Evolutionary conservation across 2,797 vertebrate species (phyloP).

Genomic region (Paguma larvata): DNA sequence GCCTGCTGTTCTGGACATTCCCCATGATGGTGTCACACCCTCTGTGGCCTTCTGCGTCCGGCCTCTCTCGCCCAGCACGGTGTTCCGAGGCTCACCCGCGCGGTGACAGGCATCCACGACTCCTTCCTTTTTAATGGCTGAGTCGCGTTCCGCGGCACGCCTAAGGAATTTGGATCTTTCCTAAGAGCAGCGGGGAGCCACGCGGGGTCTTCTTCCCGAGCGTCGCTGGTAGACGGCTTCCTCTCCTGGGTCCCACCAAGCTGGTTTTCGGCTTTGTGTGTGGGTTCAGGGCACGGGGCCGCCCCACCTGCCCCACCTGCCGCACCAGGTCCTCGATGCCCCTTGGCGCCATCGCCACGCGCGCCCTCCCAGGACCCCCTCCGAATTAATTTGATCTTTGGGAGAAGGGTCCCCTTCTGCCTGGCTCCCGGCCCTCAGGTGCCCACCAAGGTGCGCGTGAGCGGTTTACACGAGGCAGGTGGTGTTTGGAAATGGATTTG

Average conservation of each 20-base stretch:
- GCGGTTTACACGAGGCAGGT: slow-evolving; percentile 80
- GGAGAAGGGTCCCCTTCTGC: not conserved
- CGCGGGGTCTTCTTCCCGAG: not conserved
- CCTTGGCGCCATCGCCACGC: rapidly evolving
- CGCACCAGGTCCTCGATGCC: not conserved
- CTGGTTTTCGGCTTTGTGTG: not conserved
- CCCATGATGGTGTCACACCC: rapidly evolving
- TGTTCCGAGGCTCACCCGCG: not conserved
- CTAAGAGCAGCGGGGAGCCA: not conserved
- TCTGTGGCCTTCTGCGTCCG: not conserved
- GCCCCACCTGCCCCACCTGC: not conserved
- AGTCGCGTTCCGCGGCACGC: rapidly evolving
- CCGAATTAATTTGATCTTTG: not conserved
- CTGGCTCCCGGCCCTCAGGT: slow-evolving; percentile 71
- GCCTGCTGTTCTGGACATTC: not conserved
- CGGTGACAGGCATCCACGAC: rapidly evolving
- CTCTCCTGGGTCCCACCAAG: not conserved
- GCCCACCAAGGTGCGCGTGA: slow-evolving; percentile 77
- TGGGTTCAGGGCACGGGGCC: not conserved
- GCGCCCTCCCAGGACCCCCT: not conserved
- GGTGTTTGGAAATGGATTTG: slow-evolving; percentile 83
- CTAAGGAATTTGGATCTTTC: not conserved
- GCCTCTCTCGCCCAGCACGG: not conserved
- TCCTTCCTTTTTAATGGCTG: not conserved
- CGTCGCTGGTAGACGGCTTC: not conserved